Evolutionary conservation across 2,888 invertebrate species (phyloP).

Genomic region (Caenorhabditis sp.): DNA sequence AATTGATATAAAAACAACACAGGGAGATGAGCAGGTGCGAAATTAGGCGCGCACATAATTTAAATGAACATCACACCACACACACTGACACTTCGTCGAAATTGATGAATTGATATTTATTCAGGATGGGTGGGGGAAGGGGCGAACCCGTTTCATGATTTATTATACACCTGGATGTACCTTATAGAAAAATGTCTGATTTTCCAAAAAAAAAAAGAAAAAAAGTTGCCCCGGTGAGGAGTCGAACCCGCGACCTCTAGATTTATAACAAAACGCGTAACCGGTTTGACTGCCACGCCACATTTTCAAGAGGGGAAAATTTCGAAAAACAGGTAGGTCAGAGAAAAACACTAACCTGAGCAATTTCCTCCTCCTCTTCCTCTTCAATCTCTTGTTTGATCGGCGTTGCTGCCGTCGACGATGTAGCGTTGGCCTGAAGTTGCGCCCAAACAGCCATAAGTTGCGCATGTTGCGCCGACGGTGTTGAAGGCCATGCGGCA

Average conservation of each 20-base stretch:
- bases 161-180: constrained; percentile 31
- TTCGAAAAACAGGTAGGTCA: too few species aligned
- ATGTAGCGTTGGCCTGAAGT: constrained; percentile 11
- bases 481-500: constrained; percentile 26
- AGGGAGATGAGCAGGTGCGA: constrained; percentile 32
- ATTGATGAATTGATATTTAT: constrained; percentile 44
- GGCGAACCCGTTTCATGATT: too few species aligned
- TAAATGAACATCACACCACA: constrained; percentile 35
- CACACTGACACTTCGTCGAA: constrained; percentile 20
- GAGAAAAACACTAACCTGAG: constrained; percentile 18
- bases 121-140: constrained; percentile 8
- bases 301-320: too few species aligned
- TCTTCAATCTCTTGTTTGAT: too few species aligned
- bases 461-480: constrained; percentile 29
- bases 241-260: too few species aligned
- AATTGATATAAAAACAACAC: not conserved
- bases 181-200: too few species aligned
- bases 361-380: constrained; percentile 3
- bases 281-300: too few species aligned
- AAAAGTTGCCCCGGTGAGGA: too few species aligned
- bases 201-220: not conserved
- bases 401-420: too few species aligned
- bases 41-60: constrained; percentile 42
- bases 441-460: constrained; percentile 58
- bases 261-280: too few species aligned